A percentile compares a stretch with the other conserved stretches of the same genome.
phyloP scores from a whole-genome alignment of 1,140 invertebrate genomes.

The Diprion similis region DNA sequence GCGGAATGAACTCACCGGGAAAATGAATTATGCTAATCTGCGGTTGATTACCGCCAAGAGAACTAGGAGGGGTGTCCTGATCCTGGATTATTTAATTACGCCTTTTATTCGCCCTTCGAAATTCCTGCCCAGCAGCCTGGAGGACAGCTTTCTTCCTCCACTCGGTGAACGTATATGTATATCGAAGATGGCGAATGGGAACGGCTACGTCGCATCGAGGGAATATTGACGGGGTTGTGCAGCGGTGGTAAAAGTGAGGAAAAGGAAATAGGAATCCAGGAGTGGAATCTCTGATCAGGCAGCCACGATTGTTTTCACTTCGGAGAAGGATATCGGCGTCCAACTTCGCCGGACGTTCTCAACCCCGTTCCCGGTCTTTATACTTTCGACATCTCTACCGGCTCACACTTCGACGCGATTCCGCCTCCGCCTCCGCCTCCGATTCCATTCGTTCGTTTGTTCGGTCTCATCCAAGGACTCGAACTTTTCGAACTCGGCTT shows the following conservation, averaged over 20 bases:
- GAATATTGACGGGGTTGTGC: too few species aligned
- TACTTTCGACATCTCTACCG: neutral
- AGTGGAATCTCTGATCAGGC: neutral
- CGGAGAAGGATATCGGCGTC: slow-evolving; percentile 18
- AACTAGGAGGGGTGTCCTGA: neutral
- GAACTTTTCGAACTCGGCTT: slow-evolving; percentile 15
- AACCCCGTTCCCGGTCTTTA: neutral
- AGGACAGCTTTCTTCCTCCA: too few species aligned
- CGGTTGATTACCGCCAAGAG: slow-evolving; percentile 13
- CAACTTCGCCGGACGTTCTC: slow-evolving; percentile 20
- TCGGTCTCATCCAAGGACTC: neutral
- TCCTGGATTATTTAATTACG: neutral
- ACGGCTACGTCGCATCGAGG: too few species aligned
- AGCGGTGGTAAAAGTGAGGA: neutral
- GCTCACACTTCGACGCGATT: neutral
- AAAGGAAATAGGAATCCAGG: neutral
- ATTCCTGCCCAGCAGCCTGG: too few species aligned
- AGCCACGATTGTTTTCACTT: neutral
- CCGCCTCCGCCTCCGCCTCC: neutral
- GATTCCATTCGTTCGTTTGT: too few species aligned
- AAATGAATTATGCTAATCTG: slow-evolving; percentile 15
- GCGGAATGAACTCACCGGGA: slow-evolving; percentile 6
- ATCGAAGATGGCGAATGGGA: too few species aligned
- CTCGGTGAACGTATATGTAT: too few species aligned
- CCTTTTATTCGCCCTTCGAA: slow-evolving; percentile 1